phyloP scores from a whole-genome alignment of 2,113 vertebrate genomes.

The Boleophthalmus pectinirostris region DNA sequence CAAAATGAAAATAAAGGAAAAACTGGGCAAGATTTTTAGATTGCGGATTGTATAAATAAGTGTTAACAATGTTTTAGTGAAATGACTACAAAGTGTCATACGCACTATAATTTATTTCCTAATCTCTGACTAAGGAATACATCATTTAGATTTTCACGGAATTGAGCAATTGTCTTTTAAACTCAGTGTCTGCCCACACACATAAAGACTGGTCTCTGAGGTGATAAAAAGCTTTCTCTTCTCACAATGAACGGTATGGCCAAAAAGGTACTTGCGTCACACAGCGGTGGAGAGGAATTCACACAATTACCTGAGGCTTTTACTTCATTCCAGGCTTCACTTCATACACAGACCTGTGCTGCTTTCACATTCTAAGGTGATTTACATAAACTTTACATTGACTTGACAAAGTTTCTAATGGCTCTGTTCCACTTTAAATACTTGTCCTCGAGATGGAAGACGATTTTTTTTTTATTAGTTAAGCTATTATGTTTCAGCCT shows the following conservation, averaged over 20 bases:
- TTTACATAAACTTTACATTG: background rate
- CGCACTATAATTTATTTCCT: background rate
- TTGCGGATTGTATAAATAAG: no score
- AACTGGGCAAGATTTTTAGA: no score
- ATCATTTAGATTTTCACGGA: background rate
- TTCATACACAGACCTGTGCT: background rate
- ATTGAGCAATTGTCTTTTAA: background rate
- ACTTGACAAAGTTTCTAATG: background rate
- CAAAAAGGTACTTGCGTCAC: constrained; percentile 40
- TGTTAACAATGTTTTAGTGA: no score
- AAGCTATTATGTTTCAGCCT: no score
- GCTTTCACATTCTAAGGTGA: constrained; percentile 7
- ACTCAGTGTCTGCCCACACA: background rate
- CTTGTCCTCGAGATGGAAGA: background rate
- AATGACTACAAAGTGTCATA: no score
- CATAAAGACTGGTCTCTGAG: constrained; percentile 11
- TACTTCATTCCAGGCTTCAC: constrained; percentile 36
- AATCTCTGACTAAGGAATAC: background rate
- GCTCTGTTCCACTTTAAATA: background rate
- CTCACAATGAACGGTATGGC: constrained; percentile 8
- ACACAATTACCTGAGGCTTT: constrained; percentile 41
- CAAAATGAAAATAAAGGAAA: no score
- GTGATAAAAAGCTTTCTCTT: constrained; percentile 14
- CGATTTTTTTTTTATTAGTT: background rate
- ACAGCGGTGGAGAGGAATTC: constrained; percentile 38